Conservation (phyloP, 2,797 vertebrate species). For the Mormyrus proboscirostris region DNA sequence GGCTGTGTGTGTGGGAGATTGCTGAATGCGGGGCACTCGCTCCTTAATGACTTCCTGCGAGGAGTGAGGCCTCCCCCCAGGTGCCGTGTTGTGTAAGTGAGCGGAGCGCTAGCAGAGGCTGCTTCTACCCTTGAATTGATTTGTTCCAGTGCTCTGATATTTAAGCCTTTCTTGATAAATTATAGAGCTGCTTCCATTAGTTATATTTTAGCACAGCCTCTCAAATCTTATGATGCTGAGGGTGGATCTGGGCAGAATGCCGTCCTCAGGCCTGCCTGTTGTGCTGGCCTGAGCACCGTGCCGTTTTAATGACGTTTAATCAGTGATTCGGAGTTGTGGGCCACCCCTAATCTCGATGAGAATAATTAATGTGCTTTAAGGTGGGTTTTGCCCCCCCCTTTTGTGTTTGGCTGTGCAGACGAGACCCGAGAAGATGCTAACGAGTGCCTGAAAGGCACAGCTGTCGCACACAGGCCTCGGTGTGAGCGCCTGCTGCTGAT, state of each 20-base stretch:
- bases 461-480: background rate
- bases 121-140: background rate
- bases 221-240: background rate
- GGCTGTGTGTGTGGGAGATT: background rate
- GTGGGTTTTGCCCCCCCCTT: background rate
- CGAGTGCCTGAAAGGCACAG: background rate
- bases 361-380: background rate
- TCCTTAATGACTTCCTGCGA: background rate
- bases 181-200: background rate
- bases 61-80: background rate
- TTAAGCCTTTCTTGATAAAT: background rate
- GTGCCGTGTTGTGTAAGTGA: background rate
- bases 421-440: background rate
- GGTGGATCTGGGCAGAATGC: background rate
- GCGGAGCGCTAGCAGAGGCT: background rate
- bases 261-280: background rate
- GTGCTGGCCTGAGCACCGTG: background rate
- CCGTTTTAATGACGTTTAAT: background rate
- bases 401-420: background rate
- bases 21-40: background rate
- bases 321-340: background rate
- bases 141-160: background rate
- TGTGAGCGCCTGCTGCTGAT: background rate
- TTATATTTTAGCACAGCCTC: background rate
- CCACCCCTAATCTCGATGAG: background rate